Base-by-base conservation (phyloP, 1,140 invertebrate species). In the Megalonaias nervosa region DNA sequence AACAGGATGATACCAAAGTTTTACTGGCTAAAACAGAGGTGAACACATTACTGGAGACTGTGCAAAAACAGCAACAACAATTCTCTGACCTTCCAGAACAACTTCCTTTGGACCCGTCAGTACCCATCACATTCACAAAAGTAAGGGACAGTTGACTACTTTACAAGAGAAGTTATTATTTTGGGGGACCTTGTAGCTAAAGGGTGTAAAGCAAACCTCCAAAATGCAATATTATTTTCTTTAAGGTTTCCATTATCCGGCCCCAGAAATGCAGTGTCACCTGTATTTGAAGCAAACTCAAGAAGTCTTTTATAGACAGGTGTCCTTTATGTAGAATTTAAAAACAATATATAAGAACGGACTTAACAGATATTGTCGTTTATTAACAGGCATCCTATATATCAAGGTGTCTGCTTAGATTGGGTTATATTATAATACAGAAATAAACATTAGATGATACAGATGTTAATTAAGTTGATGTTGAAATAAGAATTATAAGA, bases 41-140 rank as follows among this genome's bases (percentile, higher is more conserved):
- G 0, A 92, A 92, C 72, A 89, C 92, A 75, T 89, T 93, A 55
- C 77, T 94, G 48, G 91, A 91, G 23, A 92, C 92, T 0, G 87
- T 94, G 69, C 92, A 93, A 81, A 92, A 93, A 82, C 93, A 93
- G 71, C 93, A 94, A 74, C 92, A 93, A 75, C 92, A 93, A 85
- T 93, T 93, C 82, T 89, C 92, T 56, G 93, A 93, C 79, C 87
- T 93, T 16, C 92, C 92, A 6, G 93, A 93, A 67, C 93, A 93
- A 80, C 89, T 93, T 12, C 91, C 91, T 13, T 90, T 93, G 4
- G 93, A 94, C 77, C 91, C 93, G 6, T 91, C 91, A 73, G 93
- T 94, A 82, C 93, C 93, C 0, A 93, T 94, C 72, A 94, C 93
- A 75, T 94, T 94, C 82, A 94, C 93, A 59, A 93, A 93, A 89